These are phyloP conservation scores for Channa striata DNA, from an alignment of 2,797 vertebrate genomes.

Conservation along the genomic window DNA sequence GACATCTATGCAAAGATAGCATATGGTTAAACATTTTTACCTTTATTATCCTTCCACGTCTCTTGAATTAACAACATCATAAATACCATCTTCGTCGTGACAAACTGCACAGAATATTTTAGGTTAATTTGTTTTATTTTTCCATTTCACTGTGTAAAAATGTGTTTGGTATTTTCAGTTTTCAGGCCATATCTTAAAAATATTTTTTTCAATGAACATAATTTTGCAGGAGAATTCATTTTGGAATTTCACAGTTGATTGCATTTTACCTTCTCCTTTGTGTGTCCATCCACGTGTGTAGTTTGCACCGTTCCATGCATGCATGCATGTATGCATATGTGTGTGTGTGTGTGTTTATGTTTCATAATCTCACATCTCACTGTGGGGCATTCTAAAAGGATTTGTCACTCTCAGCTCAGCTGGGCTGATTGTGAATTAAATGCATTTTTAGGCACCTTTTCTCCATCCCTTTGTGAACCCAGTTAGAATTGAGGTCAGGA, in stretches of 20 bases:
- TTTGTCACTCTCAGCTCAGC: conserved; percentile 74
- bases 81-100: conserved; percentile 1
- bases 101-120: conserved; percentile 10
- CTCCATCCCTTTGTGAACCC: conserved; percentile 74
- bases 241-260: conserved; percentile 35
- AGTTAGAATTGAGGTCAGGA: conserved; percentile 82
- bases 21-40: background rate
- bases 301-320: conserved; percentile 16
- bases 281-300: conserved; percentile 29
- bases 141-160: conserved; percentile 16
- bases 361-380: conserved; percentile 72
- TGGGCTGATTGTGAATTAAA: conserved; percentile 76
- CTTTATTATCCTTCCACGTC: background rate
- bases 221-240: conserved; percentile 24
- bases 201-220: conserved; percentile 1
- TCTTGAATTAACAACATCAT: background rate
- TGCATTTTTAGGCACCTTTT: conserved; percentile 80
- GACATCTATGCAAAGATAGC: conserved; percentile 1
- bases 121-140: conserved; percentile 17
- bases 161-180: conserved; percentile 21
- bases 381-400: conserved; percentile 65
- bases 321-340: background rate
- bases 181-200: conserved; percentile 24
- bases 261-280: conserved; percentile 32
- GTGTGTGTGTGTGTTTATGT: conserved; percentile 43